Evolutionary conservation across 2,113 vertebrate species (phyloP), one percentile per base, ranked within the genome.

Genomic region (Ochotona princeps): DNA sequence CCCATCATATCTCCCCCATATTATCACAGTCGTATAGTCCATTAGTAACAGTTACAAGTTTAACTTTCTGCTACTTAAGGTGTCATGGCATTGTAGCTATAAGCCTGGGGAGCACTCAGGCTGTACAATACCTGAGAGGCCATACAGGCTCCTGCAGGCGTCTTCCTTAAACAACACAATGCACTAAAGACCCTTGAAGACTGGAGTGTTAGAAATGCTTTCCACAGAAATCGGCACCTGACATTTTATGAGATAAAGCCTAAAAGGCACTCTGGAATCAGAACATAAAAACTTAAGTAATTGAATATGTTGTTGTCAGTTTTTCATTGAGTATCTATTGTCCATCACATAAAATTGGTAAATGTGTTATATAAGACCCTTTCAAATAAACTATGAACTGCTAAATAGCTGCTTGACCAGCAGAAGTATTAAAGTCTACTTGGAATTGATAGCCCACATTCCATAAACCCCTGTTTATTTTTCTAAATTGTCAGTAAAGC

Each of bases 351-450:
- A 75, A 81, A 82, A 76, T 18, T 89, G 65, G 15, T 60, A 61
- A 76, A 78, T 87, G 7, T 12, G 25, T 86, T 49, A 28, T 86
- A 82, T 81, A 60, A 26, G 44, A 61, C 49, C 7, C 89, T 86
- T 82, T 67, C 15, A 86, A 89, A 69, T 87, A 79, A 74, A 83
- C 63, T 49, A 44, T 61, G 4, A 91, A 79, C n/a, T 38, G 15
- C 14, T 70, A 75, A 81, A 54, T 76, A 87, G 87, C 54, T 38
- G 26, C 47, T 67, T 87, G 26, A 85, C 13, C 14, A 76, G 26
- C 69, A 80, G n/a, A 73, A 83, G 13, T 23, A 87, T 57, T 15
- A 78, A 90, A 78, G 13, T 87, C 35, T 38, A 4, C 8, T 49
- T 60, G 51, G 75, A 76, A 75, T 1, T 65, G 21, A 69, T 12